A percentile compares a stretch with the other conserved stretches of the same genome.
Evolutionary conservation across 1,140 invertebrate genomes (phyloP).

Genomic region (Lycorma delicatula): DNA sequence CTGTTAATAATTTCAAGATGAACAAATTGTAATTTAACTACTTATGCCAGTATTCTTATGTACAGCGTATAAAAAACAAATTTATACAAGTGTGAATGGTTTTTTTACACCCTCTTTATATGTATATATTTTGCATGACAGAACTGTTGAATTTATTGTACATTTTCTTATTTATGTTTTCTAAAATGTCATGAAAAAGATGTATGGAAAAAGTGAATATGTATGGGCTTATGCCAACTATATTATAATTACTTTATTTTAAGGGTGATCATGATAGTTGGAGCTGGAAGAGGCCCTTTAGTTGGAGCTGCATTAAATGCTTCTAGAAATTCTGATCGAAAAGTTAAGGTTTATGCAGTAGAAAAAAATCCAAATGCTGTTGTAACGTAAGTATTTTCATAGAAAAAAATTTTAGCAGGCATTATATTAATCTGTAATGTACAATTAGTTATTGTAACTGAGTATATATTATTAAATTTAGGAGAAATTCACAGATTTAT

Average conservation of each 20-base stretch:
- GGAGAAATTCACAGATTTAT: no score
- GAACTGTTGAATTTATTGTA: no score
- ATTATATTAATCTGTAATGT: conserved; percentile 8
- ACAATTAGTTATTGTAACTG: background rate
- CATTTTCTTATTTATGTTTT: no score
- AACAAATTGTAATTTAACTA: no score
- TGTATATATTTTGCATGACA: no score
- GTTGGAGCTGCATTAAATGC: conserved; percentile 78
- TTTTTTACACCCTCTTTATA: no score
- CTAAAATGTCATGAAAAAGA: no score
- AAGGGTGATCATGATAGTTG: conserved; percentile 80
- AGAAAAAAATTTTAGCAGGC: no score
- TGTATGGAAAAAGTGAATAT: background rate
- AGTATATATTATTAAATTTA: background rate
- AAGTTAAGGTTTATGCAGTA: conserved; percentile 80
- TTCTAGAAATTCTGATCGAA: conserved; percentile 51
- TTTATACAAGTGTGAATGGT: no score
- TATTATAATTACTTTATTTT: conserved; percentile 16
- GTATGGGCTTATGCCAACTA: background rate
- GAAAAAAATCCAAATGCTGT: conserved; percentile 98
- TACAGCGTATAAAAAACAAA: no score
- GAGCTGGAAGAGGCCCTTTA: conserved; percentile 91
- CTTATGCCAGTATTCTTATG: no score
- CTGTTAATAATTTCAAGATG: no score
- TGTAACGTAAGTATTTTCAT: conserved; percentile 53